These are phyloP conservation scores for Sterrhoptilus dennistouni DNA, from an alignment of 2,113 vertebrate genomes.

Conservation along the genomic window DNA sequence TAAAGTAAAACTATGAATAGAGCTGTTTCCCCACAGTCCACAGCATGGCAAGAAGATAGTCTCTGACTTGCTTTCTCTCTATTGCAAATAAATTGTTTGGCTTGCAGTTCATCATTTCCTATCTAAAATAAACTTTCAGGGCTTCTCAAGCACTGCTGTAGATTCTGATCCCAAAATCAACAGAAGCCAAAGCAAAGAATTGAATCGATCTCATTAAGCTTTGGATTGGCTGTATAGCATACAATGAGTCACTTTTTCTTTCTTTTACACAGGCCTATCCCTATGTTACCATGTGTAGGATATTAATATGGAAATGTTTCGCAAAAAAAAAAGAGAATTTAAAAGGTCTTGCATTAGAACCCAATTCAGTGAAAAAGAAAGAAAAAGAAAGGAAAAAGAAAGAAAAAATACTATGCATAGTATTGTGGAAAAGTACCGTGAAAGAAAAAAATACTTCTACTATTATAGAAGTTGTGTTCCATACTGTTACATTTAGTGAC, in stretches of 20 bases:
- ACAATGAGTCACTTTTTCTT: not conserved
- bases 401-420: not conserved
- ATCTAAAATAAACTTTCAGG: constrained; percentile 5
- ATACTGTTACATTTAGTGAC: not conserved
- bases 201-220: not conserved
- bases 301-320: not conserved
- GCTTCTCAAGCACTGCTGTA: not conserved
- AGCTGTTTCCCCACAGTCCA: not conserved
- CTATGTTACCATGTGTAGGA: not conserved
- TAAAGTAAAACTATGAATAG: not conserved
- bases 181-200: constrained; percentile 22
- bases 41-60: not conserved
- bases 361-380: not conserved
- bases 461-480: not conserved
- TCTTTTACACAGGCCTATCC: not conserved
- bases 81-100: not conserved
- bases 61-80: not conserved
- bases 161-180: not conserved
- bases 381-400: not conserved
- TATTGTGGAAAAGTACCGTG: no score
- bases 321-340: not conserved
- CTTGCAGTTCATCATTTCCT: not conserved
- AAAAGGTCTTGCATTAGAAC: not conserved
- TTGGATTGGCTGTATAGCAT: not conserved
- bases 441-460: no score